A percentile compares a stretch with the other conserved stretches of the same genome.
Conservation (phyloP, 2,888 invertebrate genomes). For the Endomychus coccineus region DNA sequence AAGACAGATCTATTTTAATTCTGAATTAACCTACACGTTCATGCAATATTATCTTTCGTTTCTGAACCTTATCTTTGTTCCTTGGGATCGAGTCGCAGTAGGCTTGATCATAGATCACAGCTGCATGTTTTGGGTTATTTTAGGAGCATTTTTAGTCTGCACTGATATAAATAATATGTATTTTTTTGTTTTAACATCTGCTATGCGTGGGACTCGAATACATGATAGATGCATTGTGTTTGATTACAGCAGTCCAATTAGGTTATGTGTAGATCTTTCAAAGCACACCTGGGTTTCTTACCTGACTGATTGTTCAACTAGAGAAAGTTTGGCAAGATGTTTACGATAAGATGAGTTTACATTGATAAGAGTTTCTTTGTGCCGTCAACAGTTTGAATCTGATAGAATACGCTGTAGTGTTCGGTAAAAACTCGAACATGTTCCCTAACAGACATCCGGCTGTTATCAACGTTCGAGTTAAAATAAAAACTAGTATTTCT, state of each 20-base stretch:
- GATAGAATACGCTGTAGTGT: no score
- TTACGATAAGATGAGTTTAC: constrained; percentile 35
- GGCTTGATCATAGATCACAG: constrained; percentile 27
- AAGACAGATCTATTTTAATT: constrained; percentile 17
- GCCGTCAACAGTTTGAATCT: constrained; percentile 24
- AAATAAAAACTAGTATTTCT: no score
- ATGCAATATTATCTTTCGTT: no score
- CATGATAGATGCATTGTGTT: constrained; percentile 31
- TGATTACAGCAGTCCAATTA: constrained; percentile 36
- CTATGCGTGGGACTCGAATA: constrained; percentile 37
- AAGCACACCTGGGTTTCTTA: constrained; percentile 17
- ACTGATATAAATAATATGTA: constrained; percentile 38
- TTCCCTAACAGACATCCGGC: no score
- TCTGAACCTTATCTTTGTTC: constrained; percentile 19
- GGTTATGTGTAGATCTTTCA: constrained; percentile 22
- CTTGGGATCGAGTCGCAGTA: constrained; percentile 9
- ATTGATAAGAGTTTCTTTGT: constrained; percentile 37
- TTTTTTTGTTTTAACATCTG: constrained; percentile 36
- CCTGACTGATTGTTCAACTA: constrained; percentile 23
- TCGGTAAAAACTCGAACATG: no score
- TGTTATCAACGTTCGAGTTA: no score
- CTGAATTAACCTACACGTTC: constrained; percentile 29
- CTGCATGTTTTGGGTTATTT: constrained; percentile 33
- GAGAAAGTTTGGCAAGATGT: constrained; percentile 43
- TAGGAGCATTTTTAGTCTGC: constrained; percentile 26